Base-by-base conservation (phyloP, 2,888 invertebrate species). In the Parelbella ahira region DNA sequence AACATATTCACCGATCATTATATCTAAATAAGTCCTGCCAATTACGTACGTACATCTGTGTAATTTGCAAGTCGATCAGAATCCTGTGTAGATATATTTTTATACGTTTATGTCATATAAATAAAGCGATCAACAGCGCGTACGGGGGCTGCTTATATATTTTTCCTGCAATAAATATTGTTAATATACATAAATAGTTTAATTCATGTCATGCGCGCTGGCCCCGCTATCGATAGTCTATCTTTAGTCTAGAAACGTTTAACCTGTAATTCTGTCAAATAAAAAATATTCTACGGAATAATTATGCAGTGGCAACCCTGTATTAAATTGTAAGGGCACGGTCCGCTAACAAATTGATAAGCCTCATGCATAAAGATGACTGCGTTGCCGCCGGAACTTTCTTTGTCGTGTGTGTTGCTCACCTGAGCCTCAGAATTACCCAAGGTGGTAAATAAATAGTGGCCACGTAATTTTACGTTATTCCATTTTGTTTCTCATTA, bases 311-410 rank as follows among this genome's bases (percentile, higher is more conserved):
- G 63, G 73, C 65, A 67, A 56, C 65, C 63, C 54, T 53, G 50
- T 60, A 75, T 77, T 73, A 74, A 63, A 70, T 60, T 68, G 71
- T 69, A 68, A 66, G 68, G 60, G 51, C 44, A 50, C 54, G 50
- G 54, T 47, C 51, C 55, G 60, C 63, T 60, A 68, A 70, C 73
- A 67, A 74, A 75, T 76, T 71, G 77, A 78, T 79, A 79, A 77
- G 68, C 30, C 59, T 75, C 69, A 79, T 77, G 70, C 73, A 78
- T 79, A 78, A 72, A 76, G 64, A 77, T 74, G 58, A 49, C 10
- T 25, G 49, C 55, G 52, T 33, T 39, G 49, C 45, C 49, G 51
- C 49, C 54, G 60, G 60, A 58, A 61, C 62, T 72, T 67, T 69
- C 70, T 71, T 71, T 72, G 71, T 73, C 56, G 36, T 49, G 47